These are phyloP conservation scores for Tetramorium bicarinatum DNA, from an alignment of 2,888 invertebrate species.

Conservation along the genomic window DNA sequence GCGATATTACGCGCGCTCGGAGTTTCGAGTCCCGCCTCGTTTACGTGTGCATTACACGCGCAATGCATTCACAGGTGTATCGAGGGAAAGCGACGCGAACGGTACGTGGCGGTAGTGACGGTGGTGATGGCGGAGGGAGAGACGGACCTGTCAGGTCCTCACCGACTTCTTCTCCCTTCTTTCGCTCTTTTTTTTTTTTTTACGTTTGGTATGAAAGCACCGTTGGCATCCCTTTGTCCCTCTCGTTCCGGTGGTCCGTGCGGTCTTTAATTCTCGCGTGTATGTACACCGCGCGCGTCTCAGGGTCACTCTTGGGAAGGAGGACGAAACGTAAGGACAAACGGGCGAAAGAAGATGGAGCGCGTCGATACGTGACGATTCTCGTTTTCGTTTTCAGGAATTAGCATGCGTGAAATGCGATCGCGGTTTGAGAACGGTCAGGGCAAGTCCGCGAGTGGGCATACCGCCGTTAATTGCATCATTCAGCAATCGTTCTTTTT, in stretches of 20 bases:
- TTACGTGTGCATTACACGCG: conserved; percentile 55
- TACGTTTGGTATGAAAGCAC: conserved; percentile 64
- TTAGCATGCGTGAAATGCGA: conserved; percentile 32
- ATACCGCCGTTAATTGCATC: conserved; percentile 20
- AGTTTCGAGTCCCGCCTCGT: conserved; percentile 59
- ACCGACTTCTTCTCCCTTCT: conserved; percentile 23
- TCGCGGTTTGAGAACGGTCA: conserved; percentile 40
- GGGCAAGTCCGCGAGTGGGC: not conserved
- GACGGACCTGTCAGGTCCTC: conserved; percentile 12
- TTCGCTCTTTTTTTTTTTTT: conserved; percentile 23
- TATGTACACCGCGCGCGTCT: conserved; percentile 53
- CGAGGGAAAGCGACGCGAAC: conserved; percentile 71
- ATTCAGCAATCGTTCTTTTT: not conserved
- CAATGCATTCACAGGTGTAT: conserved; percentile 35
- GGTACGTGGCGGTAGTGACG: conserved; percentile 50
- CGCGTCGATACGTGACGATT: conserved; percentile 23
- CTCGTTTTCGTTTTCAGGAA: conserved; percentile 55
- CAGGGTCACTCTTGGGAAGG: conserved; percentile 58
- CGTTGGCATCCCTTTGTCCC: conserved; percentile 66
- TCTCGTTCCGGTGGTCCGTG: conserved; percentile 65
- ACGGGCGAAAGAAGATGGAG: conserved; percentile 7
- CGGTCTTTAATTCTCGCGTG: conserved; percentile 71
- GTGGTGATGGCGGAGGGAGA: conserved; percentile 14
- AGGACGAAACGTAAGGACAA: not conserved
- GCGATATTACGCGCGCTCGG: conserved; percentile 55